Conservation (phyloP, 1,140 invertebrate species). For the Zaprionus ghesquierei region DNA sequence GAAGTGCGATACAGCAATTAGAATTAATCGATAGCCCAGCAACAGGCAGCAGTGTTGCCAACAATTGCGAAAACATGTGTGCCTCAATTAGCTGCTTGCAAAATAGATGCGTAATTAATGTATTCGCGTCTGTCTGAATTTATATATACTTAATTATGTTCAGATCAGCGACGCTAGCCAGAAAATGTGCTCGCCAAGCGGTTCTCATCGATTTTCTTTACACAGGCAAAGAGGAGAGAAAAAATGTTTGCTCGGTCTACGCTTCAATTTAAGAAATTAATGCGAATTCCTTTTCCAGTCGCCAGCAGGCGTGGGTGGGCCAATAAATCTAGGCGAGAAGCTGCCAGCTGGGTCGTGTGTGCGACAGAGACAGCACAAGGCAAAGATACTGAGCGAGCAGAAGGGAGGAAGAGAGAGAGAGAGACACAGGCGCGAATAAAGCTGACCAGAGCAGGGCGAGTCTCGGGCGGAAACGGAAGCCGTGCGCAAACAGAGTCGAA, state of each 20-base stretch:
- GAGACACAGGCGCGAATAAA: no score
- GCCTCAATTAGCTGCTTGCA: slow-evolving; percentile 10
- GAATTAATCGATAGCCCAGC: neutral
- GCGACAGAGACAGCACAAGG: neutral
- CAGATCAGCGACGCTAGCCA: slow-evolving; percentile 9
- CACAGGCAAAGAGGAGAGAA: slow-evolving; percentile 9
- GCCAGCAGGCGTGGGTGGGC: slow-evolving; percentile 26
- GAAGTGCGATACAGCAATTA: neutral
- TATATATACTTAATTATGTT: slow-evolving; percentile 24
- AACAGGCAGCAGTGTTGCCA: neutral
- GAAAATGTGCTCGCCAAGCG: slow-evolving; percentile 11
- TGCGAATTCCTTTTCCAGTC: slow-evolving; percentile 53
- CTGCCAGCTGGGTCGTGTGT: neutral
- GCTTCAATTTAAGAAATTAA: slow-evolving; percentile 75
- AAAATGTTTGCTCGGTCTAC: slow-evolving; percentile 18
- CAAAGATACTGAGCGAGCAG: slow-evolving; percentile 9
- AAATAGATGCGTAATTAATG: neutral
- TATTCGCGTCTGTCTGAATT: neutral
- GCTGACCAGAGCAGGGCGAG: slow-evolving; percentile 20
- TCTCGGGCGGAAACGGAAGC: slow-evolving; percentile 41
- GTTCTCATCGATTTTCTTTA: slow-evolving; percentile 27
- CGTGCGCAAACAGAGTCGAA: slow-evolving; percentile 40
- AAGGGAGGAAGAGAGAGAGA: neutral
- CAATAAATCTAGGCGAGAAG: slow-evolving; percentile 60
- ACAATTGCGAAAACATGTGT: neutral